Evolutionary conservation across 2,797 vertebrate genomes (phyloP).

Genomic region (Numenius phaeopus): DNA sequence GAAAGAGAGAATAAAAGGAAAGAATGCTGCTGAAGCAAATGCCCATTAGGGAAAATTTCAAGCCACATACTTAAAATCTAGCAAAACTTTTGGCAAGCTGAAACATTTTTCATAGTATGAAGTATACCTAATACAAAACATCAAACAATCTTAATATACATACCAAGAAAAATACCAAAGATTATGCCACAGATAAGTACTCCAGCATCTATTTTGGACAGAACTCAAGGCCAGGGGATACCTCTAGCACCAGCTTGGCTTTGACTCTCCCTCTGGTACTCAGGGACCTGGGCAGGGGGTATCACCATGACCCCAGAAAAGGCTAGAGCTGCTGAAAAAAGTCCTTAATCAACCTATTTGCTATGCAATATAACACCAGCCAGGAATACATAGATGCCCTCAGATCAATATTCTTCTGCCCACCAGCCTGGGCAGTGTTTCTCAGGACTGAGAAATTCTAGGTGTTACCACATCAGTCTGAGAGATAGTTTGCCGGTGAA

Average conservation of each 20-base stretch:
- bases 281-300: not conserved
- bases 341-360: not conserved
- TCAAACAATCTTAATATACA: not conserved
- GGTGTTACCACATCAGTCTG: not conserved
- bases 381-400: not conserved
- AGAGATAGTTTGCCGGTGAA: not conserved
- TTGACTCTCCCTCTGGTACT: not conserved
- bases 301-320: not conserved
- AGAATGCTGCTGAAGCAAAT: conserved; percentile 13
- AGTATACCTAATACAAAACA: not conserved
- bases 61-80: not conserved
- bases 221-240: not conserved
- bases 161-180: not conserved
- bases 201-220: not conserved
- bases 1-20: conserved; percentile 10
- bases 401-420: not conserved
- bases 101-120: not conserved
- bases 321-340: not conserved
- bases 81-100: not conserved
- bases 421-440: rapidly evolving
- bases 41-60: not conserved
- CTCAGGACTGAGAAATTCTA: not conserved
- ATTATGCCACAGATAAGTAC: not conserved
- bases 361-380: not conserved
- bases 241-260: not conserved